Evolutionary conservation across 2,797 vertebrate genomes (phyloP).

Genomic region (Tenualosa thibaudeaui): DNA sequence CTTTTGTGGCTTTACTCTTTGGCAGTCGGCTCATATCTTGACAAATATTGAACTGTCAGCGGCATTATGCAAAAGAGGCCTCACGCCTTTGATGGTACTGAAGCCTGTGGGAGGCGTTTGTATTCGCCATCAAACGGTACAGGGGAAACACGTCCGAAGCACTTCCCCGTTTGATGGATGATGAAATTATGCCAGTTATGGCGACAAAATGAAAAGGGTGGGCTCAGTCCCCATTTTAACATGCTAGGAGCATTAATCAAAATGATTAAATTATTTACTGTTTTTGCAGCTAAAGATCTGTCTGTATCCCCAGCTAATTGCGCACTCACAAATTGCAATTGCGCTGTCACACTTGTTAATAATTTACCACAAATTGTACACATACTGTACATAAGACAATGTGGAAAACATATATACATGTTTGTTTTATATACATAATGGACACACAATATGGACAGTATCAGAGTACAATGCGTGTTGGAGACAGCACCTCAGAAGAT

Average conservation of each 20-base stretch:
- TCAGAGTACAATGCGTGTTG: neutral
- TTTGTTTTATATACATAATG: neutral
- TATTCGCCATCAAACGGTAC: neutral
- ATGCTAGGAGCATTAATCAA: conserved; percentile 3
- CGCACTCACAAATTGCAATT: neutral
- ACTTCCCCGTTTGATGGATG: conserved; percentile 10
- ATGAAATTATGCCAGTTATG: conserved; percentile 18
- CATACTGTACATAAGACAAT: neutral
- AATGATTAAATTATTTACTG: conserved; percentile 22
- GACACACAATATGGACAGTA: neutral
- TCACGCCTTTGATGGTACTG: neutral
- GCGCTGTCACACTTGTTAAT: neutral
- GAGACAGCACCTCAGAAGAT: neutral
- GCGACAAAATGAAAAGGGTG: conserved; percentile 7
- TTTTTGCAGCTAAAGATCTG: conserved; percentile 5
- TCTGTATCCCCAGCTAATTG: neutral
- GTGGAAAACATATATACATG: neutral
- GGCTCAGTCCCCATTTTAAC: neutral
- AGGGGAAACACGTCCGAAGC: neutral
- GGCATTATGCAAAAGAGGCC: conserved; percentile 18
- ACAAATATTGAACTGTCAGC: conserved; percentile 25
- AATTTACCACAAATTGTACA: neutral
- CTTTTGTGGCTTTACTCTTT: conserved; percentile 17
- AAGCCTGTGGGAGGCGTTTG: neutral
- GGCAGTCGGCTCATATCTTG: neutral